phyloP scores from a whole-genome alignment of 2,113 vertebrate species.

The Illadopsis cleaveri region DNA sequence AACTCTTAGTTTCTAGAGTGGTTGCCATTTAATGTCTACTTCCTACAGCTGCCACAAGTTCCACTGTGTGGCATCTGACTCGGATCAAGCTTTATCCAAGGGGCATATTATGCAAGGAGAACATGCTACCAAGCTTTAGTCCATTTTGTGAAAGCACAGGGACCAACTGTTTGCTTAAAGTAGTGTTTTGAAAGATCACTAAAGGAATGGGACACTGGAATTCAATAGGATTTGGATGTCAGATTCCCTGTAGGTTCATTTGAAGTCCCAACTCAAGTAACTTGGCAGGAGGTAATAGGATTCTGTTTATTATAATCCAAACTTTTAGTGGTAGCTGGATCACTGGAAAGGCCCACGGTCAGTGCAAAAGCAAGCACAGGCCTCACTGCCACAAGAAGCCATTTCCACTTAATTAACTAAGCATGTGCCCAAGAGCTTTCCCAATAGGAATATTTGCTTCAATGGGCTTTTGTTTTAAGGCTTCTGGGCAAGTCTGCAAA shows the following conservation, averaged over 20 bases:
- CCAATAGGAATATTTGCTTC: background rate
- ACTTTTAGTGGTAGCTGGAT: background rate
- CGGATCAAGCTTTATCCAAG: background rate
- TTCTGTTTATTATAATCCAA: background rate
- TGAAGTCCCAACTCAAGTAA: background rate
- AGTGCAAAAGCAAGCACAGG: background rate
- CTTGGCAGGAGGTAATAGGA: background rate
- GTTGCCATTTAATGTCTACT: background rate
- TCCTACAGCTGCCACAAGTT: background rate
- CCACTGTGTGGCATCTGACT: background rate
- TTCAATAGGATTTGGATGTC: background rate
- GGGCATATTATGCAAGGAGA: background rate
- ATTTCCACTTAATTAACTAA: background rate
- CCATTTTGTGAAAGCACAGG: background rate
- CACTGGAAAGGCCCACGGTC: background rate
- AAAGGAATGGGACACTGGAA: background rate
- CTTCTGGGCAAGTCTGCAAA: background rate
- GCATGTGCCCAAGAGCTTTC: background rate
- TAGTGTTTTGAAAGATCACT: background rate
- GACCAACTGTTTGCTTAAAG: background rate
- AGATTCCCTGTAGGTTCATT: background rate
- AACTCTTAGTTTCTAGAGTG: background rate
- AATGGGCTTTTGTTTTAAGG: background rate
- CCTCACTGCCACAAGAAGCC: background rate
- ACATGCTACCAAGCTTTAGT: background rate